phyloP scores from a whole-genome alignment of 2,888 invertebrate species.

The Drosophila monieri region DNA sequence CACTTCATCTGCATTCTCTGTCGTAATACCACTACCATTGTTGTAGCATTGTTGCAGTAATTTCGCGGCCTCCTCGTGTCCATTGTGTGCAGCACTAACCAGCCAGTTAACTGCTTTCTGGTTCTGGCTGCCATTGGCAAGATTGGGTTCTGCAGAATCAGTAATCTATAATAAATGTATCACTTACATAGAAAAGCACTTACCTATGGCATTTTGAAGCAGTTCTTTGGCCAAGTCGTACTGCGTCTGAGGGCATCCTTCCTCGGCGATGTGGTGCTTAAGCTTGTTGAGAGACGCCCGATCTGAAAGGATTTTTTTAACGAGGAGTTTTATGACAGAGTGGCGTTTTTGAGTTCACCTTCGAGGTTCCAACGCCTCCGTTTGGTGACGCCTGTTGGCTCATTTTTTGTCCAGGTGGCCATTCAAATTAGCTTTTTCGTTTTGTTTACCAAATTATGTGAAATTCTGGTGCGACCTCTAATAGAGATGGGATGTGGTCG shows the following conservation, averaged over 20 bases:
- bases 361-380: constrained; percentile 84
- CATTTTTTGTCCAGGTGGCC: constrained; percentile 83
- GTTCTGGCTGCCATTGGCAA: constrained; percentile 83
- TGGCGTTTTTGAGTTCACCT: constrained; percentile 59
- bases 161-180: not conserved
- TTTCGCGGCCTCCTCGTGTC: constrained; percentile 93
- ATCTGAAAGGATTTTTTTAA: constrained; percentile 60
- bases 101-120: constrained; percentile 95
- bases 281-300: constrained; percentile 84
- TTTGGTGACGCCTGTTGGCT: constrained; percentile 77
- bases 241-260: constrained; percentile 95
- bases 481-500: not conserved
- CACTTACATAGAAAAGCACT: constrained; percentile 16
- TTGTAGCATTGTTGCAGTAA: constrained; percentile 86
- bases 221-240: constrained; percentile 93
- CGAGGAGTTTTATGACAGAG: not conserved
- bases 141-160: constrained; percentile 68
- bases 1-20: constrained; percentile 90
- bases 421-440: constrained; percentile 50
- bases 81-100: constrained; percentile 96
- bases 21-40: constrained; percentile 90
- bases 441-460: constrained; percentile 53
- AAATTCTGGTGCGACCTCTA: constrained; percentile 15
- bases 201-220: constrained; percentile 91
- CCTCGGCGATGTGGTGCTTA: constrained; percentile 90